phyloP scores from a whole-genome alignment of 1,140 invertebrate species.

The Bombus affinis region DNA sequence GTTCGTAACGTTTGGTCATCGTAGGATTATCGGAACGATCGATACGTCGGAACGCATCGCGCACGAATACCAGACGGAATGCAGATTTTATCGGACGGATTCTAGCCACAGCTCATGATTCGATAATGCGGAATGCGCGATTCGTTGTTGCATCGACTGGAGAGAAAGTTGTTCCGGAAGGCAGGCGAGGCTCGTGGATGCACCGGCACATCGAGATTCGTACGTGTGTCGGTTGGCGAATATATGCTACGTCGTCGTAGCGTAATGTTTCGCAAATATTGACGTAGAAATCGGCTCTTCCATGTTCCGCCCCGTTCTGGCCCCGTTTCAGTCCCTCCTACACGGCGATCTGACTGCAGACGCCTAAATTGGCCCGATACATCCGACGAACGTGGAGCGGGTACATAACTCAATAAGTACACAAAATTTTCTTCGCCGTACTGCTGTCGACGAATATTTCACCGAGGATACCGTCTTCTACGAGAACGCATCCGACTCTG shows the following conservation, averaged over 20 bases:
- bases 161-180: conserved; percentile 26
- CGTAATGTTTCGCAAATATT: conserved; percentile 73
- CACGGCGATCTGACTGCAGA: conserved; percentile 65
- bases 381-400: conserved; percentile 68
- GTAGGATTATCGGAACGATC: neutral
- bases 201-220: neutral
- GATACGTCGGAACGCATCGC: neutral
- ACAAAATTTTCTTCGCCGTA: conserved; percentile 68
- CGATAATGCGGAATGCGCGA: conserved; percentile 36
- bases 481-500: conserved; percentile 21
- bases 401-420: conserved; percentile 71
- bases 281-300: conserved; percentile 71
- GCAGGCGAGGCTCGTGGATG: neutral
- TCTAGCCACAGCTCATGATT: conserved; percentile 40
- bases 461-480: conserved; percentile 31
- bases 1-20: neutral
- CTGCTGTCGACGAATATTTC: conserved; percentile 57
- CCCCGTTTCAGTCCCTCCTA: conserved; percentile 31
- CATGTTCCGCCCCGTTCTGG: conserved; percentile 31
- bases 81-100: conserved; percentile 53
- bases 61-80: conserved; percentile 3
- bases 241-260: conserved; percentile 50
- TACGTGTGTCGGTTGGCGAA: conserved; percentile 40
- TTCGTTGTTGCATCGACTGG: conserved; percentile 12
- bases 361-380: conserved; percentile 68